These are phyloP conservation scores for Entosphenus tridentatus DNA, from an alignment of 2,113 vertebrate genomes.

Conservation along the genomic window DNA sequence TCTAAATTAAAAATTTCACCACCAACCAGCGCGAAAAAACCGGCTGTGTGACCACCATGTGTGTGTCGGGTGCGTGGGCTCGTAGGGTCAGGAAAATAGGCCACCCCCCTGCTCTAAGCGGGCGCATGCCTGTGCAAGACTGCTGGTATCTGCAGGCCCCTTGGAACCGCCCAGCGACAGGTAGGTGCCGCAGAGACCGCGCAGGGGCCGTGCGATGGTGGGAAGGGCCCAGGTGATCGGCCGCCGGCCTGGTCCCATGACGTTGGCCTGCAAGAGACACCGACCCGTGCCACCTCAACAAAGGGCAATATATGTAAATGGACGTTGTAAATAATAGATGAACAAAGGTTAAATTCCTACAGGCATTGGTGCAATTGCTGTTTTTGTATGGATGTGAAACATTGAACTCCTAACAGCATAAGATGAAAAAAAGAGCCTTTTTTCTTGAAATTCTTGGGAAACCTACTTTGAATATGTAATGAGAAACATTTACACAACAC, in stretches of 20 bases:
- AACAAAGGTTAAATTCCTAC: too few relatives aligned
- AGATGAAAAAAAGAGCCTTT: too few relatives aligned
- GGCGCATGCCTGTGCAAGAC: constrained; percentile 51
- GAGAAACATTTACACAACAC: too few relatives aligned
- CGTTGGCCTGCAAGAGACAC: constrained; percentile 30
- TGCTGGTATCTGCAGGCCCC: constrained; percentile 49
- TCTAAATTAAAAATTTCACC: not conserved
- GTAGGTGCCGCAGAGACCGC: constrained; percentile 73
- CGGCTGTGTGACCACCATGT: not conserved
- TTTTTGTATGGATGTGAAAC: too few relatives aligned
- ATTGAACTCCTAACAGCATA: too few relatives aligned
- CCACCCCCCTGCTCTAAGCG: not conserved
- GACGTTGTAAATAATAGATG: too few relatives aligned
- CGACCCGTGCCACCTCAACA: constrained; percentile 8
- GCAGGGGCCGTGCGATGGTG: constrained; percentile 50
- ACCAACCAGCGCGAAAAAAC: not conserved
- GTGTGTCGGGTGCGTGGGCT: not conserved
- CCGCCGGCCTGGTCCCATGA: constrained; percentile 16
- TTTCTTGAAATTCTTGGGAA: too few relatives aligned
- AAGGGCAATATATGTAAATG: not conserved
- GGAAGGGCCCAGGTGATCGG: constrained; percentile 73
- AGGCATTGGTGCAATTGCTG: too few relatives aligned
- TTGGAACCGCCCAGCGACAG: constrained; percentile 53
- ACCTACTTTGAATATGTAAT: too few relatives aligned
- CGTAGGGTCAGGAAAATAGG: not conserved